A percentile compares a stretch with the other conserved stretches of the same genome.
Evolutionary conservation across 2,888 invertebrate species (phyloP).

Genomic region (Deladenus siricidicola): DNA sequence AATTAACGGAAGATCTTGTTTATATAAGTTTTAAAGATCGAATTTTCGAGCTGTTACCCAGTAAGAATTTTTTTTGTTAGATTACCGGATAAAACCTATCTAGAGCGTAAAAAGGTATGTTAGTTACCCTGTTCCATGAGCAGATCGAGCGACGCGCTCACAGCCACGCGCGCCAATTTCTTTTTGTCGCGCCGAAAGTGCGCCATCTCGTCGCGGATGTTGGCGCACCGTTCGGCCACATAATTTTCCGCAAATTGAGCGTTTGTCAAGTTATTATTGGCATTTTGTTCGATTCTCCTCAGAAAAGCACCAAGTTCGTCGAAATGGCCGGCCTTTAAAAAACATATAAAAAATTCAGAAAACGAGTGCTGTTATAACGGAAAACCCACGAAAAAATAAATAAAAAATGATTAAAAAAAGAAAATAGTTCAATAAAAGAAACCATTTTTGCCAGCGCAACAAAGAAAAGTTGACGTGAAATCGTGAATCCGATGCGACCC

Average conservation of each 20-base stretch:
- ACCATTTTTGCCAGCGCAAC: conserved; percentile 1
- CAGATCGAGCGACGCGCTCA: conserved; percentile 6
- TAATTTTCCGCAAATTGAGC: neutral
- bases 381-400: no score
- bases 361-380: no score
- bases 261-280: neutral
- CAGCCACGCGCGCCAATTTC: conserved; percentile 17
- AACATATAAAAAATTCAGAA: no score
- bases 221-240: conserved; percentile 17
- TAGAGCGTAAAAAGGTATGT: neutral
- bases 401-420: no score
- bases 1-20: no score
- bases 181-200: conserved; percentile 8
- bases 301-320: no score
- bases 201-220: conserved; percentile 21
- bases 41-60: neutral
- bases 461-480: conserved; percentile 5
- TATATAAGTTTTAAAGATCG: neutral
- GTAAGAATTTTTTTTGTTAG: neutral
- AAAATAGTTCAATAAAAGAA: neutral
- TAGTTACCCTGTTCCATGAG: conserved; percentile 24
- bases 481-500: conserved; percentile 1
- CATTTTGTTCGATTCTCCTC: no score
- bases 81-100: neutral
- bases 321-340: no score